A percentile compares a stretch with the other conserved stretches of the same genome.
phyloP scores from a whole-genome alignment of 2,888 invertebrate genomes.

The Thecocarcelia acutangulata region DNA sequence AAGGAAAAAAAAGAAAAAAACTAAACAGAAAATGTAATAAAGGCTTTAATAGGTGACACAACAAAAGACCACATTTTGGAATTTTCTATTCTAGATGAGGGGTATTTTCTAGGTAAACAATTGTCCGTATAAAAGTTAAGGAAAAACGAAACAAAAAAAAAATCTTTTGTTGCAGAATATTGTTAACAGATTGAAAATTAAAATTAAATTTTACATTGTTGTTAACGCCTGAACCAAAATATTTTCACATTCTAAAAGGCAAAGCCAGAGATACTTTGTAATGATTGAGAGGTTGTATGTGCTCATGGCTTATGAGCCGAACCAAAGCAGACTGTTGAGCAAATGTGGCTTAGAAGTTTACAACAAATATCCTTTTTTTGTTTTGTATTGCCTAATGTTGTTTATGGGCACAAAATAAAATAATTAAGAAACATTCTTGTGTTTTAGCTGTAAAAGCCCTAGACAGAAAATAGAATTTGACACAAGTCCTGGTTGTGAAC shows the following conservation, averaged over 20 bases:
- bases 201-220: slow-evolving; percentile 61
- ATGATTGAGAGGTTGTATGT: too few species aligned
- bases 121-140: slow-evolving; percentile 2
- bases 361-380: background rate
- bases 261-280: background rate
- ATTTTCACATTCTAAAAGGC: background rate
- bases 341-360: slow-evolving; percentile 6
- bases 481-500: background rate
- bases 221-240: slow-evolving; percentile 12
- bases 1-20: slow-evolving; percentile 16
- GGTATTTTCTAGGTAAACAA: slow-evolving; percentile 32
- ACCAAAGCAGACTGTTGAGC: background rate
- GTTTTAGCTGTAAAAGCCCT: slow-evolving; percentile 5
- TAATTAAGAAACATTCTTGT: slow-evolving; percentile 57
- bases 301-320: slow-evolving; percentile 17
- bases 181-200: slow-evolving; percentile 64
- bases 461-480: background rate
- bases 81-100: slow-evolving; percentile 47
- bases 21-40: slow-evolving; percentile 37
- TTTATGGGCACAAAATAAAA: slow-evolving; percentile 50
- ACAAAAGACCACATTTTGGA: slow-evolving; percentile 58
- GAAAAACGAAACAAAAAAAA: background rate
- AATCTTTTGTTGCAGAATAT: slow-evolving; percentile 31
- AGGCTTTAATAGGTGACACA: slow-evolving; percentile 53
- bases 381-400: slow-evolving; percentile 17